Base-by-base conservation (phyloP, 2,113 vertebrate species). In the Chionodraco myersi region DNA sequence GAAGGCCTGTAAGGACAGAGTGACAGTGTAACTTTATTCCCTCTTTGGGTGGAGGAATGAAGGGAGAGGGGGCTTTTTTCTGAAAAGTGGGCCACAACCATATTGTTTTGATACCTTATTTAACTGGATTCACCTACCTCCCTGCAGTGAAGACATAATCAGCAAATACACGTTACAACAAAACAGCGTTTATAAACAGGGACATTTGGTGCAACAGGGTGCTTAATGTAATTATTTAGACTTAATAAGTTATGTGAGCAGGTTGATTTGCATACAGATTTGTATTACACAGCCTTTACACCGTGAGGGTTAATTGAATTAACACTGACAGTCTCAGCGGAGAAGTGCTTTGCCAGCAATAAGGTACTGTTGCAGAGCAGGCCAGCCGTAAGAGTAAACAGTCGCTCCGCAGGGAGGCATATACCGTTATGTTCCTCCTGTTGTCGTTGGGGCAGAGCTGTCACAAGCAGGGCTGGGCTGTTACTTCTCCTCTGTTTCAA, bases 271-370 rank as follows among this genome's bases (percentile, higher is more conserved):
- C 83, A 90, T 87, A 75, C 83, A 88, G 58, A 89, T 75, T 78
- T 86, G 79, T 78, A 63, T 77, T 8, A 48, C 74, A 49, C 71
- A 56, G 62, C 14, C 23, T 61, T 26, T 79, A 84, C 71, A 84
- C 82, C 73, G 78, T 21, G 78, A 34, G 41, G 71, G 23, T 70
- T 86, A 86, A 92, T 90, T 90, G 80, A 92, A 91, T 92, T 89
- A 88, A 48, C 73, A 61, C 23, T 13, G 62, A 68, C 73, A 53
- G 76, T 45, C 79, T 86, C 79, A 18, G 74, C 2, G 72, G 84
- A 84, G 78, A 89, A 69, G 68, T 56, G 77, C 79, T 58, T 73
- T 16, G 60, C 62, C 69, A 82, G 85, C 91, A 64, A 48, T 75
- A 68, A 74, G 61, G 52, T 48, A 52, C 51, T 82, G 63, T 45